A percentile compares a stretch with the other conserved stretches of the same genome.
Evolutionary conservation across 2,113 vertebrate species (phyloP).

Genomic region (Zosterops pallidus): DNA sequence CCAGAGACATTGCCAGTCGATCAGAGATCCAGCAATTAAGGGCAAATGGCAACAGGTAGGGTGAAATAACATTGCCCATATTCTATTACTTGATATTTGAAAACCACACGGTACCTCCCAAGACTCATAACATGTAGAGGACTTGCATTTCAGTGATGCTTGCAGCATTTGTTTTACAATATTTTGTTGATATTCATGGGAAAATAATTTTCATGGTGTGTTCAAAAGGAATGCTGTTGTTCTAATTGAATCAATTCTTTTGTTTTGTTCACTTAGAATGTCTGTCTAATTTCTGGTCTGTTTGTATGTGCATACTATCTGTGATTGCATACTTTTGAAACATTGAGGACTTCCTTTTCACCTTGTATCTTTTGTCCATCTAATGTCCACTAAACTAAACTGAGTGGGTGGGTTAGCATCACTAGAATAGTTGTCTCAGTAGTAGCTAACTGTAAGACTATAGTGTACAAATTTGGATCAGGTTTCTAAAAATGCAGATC

Average conservation of each 20-base stretch:
- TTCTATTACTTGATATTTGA: neutral
- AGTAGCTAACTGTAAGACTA: neutral
- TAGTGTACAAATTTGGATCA: neutral
- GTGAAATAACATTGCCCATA: neutral
- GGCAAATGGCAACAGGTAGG: slow-evolving; percentile 93
- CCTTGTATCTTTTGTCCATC: neutral
- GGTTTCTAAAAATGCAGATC: neutral
- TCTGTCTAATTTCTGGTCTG: neutral
- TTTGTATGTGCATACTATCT: neutral
- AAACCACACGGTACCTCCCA: neutral
- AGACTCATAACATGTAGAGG: neutral
- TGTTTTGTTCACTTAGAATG: neutral
- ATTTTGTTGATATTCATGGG: neutral
- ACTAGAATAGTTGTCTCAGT: neutral
- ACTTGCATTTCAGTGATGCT: neutral
- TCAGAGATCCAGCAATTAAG: slow-evolving; percentile 90
- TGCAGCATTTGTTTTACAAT: neutral
- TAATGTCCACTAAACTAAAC: neutral
- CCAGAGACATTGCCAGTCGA: slow-evolving; percentile 87
- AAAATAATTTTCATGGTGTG: neutral
- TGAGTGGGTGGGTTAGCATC: neutral
- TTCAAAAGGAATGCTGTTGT: neutral
- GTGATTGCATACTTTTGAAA: slow-evolving; percentile 1
- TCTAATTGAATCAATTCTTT: neutral
- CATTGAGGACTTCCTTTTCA: neutral